Percentiles rank a stretch among this genome's conserved stretches.
phyloP scores from a whole-genome alignment of 2,113 vertebrate genomes.

The Arothron firmamentum region DNA sequence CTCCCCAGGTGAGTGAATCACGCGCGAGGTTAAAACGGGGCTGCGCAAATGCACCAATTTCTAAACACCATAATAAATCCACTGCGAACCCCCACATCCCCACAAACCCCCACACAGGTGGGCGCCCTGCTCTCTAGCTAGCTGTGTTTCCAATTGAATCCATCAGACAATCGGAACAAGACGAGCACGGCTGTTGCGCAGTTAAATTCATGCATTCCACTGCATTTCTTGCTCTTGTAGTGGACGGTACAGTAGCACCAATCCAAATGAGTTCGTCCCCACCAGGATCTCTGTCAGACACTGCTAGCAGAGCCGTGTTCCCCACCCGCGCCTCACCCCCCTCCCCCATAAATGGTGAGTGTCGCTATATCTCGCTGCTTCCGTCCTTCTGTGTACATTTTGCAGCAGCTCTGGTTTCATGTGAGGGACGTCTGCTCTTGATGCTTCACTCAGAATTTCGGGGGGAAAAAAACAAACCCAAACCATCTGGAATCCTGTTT shows the following conservation, averaged over 20 bases:
- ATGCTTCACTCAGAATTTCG: too few relatives aligned
- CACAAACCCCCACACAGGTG: too few relatives aligned
- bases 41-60: too few relatives aligned
- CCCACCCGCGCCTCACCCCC: slow-evolving; percentile 13
- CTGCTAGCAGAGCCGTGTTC: slow-evolving; percentile 38
- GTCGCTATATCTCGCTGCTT: not conserved
- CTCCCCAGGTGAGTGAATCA: slow-evolving; percentile 62
- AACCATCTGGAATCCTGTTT: not conserved
- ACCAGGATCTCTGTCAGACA: slow-evolving; percentile 62
- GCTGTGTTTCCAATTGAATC: too few relatives aligned
- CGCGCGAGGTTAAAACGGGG: too few relatives aligned
- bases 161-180: not conserved
- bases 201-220: not conserved
- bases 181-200: not conserved
- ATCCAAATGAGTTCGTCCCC: slow-evolving; percentile 55
- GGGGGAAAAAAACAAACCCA: too few relatives aligned
- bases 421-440: not conserved
- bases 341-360: slow-evolving; percentile 49
- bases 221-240: slow-evolving; percentile 40
- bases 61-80: too few relatives aligned
- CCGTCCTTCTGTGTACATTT: not conserved
- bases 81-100: too few relatives aligned
- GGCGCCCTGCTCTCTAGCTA: too few relatives aligned
- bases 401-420: not conserved
- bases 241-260: slow-evolving; percentile 51